Conservation (phyloP, 2,113 vertebrate genomes). For the Pachyramphus minor region DNA sequence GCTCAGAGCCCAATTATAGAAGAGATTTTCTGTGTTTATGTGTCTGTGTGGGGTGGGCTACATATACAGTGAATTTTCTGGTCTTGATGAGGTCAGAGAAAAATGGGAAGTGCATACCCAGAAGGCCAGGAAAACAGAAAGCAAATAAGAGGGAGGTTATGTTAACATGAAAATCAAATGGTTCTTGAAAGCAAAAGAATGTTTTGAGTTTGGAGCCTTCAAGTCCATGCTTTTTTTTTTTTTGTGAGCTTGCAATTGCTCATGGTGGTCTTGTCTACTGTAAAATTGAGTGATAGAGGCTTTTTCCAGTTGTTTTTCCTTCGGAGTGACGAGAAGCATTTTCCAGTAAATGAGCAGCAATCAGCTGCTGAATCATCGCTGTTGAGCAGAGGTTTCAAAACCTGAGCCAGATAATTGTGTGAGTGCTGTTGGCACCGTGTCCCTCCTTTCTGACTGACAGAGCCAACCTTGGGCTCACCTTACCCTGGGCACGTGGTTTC, state of each 20-base stretch:
- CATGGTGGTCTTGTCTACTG: not conserved
- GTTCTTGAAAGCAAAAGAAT: not conserved
- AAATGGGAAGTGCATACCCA: not conserved
- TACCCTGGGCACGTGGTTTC: not conserved
- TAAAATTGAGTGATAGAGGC: not conserved
- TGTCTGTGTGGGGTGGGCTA: not conserved
- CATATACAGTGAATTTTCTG: not conserved
- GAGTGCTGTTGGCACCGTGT: constrained; percentile 22
- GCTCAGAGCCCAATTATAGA: not conserved
- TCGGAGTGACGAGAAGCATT: constrained; percentile 2
- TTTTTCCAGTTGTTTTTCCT: constrained; percentile 41
- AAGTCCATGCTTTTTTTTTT: not conserved
- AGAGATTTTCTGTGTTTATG: not conserved
- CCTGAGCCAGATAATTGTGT: constrained; percentile 31
- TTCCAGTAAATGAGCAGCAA: constrained; percentile 56
- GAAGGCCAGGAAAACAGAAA: not conserved
- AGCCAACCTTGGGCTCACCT: constrained; percentile 48
- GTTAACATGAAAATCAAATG: not conserved
- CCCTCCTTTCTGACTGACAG: not conserved
- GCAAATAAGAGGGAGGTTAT: not conserved
- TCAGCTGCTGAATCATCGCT: constrained; percentile 62
- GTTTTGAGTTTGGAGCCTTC: not conserved
- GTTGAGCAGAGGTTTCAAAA: constrained; percentile 47
- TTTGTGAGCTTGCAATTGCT: not conserved
- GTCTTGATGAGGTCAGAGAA: not conserved